phyloP scores from a whole-genome alignment of 1,140 invertebrate species.

The Teleogryllus occipitalis region DNA sequence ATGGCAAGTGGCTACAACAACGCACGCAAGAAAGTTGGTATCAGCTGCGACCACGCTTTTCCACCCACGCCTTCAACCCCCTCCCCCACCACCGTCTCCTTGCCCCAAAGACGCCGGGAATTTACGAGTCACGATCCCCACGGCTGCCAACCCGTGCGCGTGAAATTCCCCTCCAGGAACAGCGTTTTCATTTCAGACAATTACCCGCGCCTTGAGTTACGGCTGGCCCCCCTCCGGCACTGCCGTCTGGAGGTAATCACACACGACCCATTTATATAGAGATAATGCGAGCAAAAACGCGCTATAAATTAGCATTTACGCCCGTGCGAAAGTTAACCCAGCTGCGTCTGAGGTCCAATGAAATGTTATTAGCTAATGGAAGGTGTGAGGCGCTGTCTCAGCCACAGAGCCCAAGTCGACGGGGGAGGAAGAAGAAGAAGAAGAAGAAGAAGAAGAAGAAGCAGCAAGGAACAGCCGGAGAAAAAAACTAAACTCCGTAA shows the following conservation, averaged over 20 bases:
- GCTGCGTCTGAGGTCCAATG: not conserved
- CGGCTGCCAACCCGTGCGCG: not conserved
- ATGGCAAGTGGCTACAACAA: no score
- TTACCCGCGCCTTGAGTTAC: conserved; percentile 3
- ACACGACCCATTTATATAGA: not conserved
- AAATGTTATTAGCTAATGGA: conserved; percentile 1
- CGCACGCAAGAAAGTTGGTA: no score
- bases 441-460: no score
- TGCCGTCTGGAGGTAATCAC: not conserved
- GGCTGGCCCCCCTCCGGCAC: not conserved
- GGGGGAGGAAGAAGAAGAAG: no score
- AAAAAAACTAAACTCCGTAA: no score
- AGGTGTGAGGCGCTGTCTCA: not conserved
- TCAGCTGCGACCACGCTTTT: no score
- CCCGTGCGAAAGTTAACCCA: not conserved
- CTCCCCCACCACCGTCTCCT: not conserved
- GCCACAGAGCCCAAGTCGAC: not conserved
- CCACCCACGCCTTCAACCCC: not conserved
- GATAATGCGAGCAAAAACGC: not conserved
- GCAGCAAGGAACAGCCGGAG: no score
- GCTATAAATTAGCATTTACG: conserved; percentile 5
- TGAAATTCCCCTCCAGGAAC: not conserved
- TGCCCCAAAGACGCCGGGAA: not conserved
- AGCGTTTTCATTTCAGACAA: not conserved
- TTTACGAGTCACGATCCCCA: not conserved